Base-by-base conservation (phyloP, 2,888 invertebrate genomes). In the Clostera curtula region DNA sequence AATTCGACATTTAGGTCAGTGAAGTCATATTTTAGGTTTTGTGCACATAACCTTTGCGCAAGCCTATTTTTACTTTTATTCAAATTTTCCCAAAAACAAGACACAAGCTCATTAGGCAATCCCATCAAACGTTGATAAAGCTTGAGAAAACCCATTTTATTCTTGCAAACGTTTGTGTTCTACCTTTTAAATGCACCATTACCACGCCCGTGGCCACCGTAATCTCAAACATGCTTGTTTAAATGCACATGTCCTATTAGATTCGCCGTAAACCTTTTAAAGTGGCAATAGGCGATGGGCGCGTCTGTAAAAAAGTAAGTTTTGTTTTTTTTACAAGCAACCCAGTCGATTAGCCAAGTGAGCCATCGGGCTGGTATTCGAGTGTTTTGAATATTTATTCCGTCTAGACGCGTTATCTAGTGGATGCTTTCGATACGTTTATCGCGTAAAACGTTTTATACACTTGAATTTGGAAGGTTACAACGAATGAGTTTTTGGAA, bases 331-430 rank as follows among this genome's bases (percentile, higher is more conserved):
- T 56, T 56, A 63, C 61, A 56, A 54, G 58, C 56, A 59, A 55
- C 64, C 56, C 56, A 52, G 50, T 51, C 74, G 74, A 80, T 82
- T 80, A 77, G 75, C 80, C 77, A 79, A 80, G 77, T 82, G 79
- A 80, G 75, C 76, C 79, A 82, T 77, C 66, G 70, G 56, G 53
- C 57, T 64, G 75, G 80, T 40, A 82, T 79, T 79, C 74, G 76
- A 80, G 77, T 77, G 77, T 63, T 70, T 64, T 39, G 59, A 56
- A 75, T 74, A 76, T 77, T 75, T 77, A 76, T 73, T 66, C 49
- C 71, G 82, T 82, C 82, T 82, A 82, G 80, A 82, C 82, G 48
- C 31, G 53, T 80, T 79, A 82, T 82, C 82, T 58, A 34, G 51
- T 57, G 57, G 59, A 58, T 60, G 59, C 53, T 62, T 69, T 69